A percentile compares a stretch with the other conserved stretches of the same genome.
Evolutionary conservation across 1,140 invertebrate genomes (phyloP).

Genomic region (Anoplophora glabripennis): DNA sequence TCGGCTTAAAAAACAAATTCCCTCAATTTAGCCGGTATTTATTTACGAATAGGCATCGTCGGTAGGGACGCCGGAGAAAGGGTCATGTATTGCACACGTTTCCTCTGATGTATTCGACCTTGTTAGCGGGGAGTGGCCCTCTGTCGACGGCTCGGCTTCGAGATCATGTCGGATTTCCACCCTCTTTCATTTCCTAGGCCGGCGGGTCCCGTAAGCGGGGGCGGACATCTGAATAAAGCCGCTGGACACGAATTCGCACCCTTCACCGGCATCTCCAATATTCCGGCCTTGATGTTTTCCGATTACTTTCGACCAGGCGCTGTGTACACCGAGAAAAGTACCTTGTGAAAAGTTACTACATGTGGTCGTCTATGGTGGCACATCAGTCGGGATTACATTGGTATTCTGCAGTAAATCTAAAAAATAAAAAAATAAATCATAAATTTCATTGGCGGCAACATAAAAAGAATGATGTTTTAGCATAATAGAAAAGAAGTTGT

Average conservation of each 20-base stretch:
- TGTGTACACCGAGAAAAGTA: no score
- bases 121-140: constrained; percentile 21
- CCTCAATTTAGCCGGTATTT: constrained; percentile 18
- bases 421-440: no score
- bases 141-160: constrained; percentile 22
- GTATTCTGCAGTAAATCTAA: no score
- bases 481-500: no score
- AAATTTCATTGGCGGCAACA: no score
- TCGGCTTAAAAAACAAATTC: constrained; percentile 8
- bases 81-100: constrained; percentile 5
- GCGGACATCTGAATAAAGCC: constrained; percentile 25
- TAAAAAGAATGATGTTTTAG: no score
- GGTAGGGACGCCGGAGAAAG: constrained; percentile 1
- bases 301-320: not conserved
- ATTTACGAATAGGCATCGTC: constrained; percentile 12
- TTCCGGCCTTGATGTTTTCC: constrained; percentile 5
- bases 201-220: constrained; percentile 11
- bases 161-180: constrained; percentile 36
- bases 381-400: no score
- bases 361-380: no score
- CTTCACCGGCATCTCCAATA: constrained; percentile 18
- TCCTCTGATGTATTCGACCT: constrained; percentile 24
- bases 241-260: constrained; percentile 34
- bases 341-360: no score
- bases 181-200: constrained; percentile 33